These are phyloP conservation scores for Chorisops tibialis DNA, from an alignment of 2,888 invertebrate species.

Conservation along the genomic window DNA sequence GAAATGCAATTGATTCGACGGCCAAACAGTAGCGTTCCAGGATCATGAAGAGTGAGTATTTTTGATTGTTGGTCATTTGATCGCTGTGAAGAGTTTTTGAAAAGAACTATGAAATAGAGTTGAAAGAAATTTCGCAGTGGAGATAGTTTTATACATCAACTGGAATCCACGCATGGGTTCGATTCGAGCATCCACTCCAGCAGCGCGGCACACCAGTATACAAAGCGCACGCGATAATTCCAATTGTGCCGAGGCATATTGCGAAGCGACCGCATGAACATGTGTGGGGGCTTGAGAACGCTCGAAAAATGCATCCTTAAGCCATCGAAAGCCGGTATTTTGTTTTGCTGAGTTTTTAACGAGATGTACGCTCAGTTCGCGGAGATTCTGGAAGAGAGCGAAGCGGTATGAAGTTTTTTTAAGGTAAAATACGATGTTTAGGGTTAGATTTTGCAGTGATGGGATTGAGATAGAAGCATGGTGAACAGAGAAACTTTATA, in stretches of 20 bases:
- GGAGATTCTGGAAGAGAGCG: conserved; percentile 62
- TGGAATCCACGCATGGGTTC: conserved; percentile 74
- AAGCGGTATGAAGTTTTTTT: background rate
- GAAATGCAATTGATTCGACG: conserved; percentile 75
- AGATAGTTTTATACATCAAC: conserved; percentile 70
- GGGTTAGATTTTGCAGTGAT: background rate
- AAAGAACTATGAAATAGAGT: background rate
- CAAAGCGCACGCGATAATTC: conserved; percentile 76
- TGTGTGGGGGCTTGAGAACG: conserved; percentile 62
- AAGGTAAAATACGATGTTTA: background rate
- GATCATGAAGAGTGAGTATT: conserved; percentile 70
- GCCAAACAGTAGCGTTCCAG: conserved; percentile 80
- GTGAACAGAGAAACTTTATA: no score
- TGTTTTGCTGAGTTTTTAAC: conserved; percentile 61
- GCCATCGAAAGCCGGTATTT: conserved; percentile 51
- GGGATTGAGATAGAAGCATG: no score
- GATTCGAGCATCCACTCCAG: conserved; percentile 64
- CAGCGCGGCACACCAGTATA: conserved; percentile 67
- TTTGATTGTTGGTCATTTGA: conserved; percentile 67
- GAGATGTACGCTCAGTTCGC: conserved; percentile 81
- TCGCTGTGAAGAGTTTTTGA: conserved; percentile 56
- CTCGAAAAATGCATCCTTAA: conserved; percentile 52
- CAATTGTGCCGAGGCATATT: conserved; percentile 77
- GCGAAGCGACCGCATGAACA: conserved; percentile 77
- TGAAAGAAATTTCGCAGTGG: conserved; percentile 20